Percentiles rank a stretch among this genome's conserved stretches.
phyloP scores from a whole-genome alignment of 2,113 vertebrate species.

The Octodon degus region DNA sequence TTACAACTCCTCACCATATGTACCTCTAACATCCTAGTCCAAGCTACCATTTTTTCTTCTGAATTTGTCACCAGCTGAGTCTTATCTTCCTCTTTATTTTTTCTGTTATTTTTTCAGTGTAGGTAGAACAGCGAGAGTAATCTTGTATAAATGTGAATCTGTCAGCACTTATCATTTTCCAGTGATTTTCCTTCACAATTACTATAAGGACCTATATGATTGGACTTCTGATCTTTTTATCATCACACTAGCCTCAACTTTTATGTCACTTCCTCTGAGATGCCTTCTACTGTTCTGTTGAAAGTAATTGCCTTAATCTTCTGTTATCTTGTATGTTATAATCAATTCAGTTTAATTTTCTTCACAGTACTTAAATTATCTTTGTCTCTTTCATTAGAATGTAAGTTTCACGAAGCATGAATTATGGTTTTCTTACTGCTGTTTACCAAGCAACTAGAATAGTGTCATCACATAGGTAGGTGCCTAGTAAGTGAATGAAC shows the following conservation, averaged over 20 bases:
- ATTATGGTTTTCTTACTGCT: neutral
- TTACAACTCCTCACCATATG: neutral
- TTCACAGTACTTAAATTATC: slow-evolving; percentile 39
- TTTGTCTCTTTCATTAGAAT: slow-evolving; percentile 55
- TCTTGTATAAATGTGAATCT: slow-evolving; percentile 30
- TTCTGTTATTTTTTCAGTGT: neutral
- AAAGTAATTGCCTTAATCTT: slow-evolving; percentile 31
- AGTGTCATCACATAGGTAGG: neutral
- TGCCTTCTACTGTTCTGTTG: slow-evolving; percentile 3
- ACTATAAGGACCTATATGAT: neutral
- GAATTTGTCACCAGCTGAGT: neutral
- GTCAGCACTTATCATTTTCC: neutral
- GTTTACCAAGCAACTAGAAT: neutral
- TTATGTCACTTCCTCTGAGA: slow-evolving; percentile 40
- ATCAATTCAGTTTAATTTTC: slow-evolving; percentile 55
- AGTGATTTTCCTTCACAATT: slow-evolving; percentile 38
- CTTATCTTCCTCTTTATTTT: neutral
- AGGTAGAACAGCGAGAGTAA: neutral
- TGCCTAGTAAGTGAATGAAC: neutral
- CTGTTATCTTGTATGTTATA: slow-evolving; percentile 47
- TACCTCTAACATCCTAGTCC: neutral
- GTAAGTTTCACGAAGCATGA: slow-evolving; percentile 51
- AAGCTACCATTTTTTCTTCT: slow-evolving; percentile 1
- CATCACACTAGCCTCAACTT: neutral
- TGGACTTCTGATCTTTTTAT: neutral